phyloP scores from a whole-genome alignment of 2,888 invertebrate genomes.

The Eulithis testata region DNA sequence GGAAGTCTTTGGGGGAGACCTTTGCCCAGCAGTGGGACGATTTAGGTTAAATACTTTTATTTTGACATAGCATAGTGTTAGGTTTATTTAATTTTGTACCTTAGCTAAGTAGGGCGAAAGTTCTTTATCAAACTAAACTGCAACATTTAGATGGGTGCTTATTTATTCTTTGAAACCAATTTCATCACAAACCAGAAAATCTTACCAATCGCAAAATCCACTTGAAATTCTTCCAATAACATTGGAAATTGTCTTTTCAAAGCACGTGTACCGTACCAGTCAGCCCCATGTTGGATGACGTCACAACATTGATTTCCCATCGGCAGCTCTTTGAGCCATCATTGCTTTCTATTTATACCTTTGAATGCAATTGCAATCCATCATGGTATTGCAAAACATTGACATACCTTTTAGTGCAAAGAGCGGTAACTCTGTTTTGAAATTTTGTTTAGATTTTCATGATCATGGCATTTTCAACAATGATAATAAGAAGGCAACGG shows the following conservation, averaged over 20 bases:
- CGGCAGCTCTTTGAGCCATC: constrained; percentile 37
- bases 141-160: no score
- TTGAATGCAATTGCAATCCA: constrained; percentile 23
- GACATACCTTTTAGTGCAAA: constrained; percentile 9
- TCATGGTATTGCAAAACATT: constrained; percentile 9
- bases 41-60: no score
- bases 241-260: constrained; percentile 18
- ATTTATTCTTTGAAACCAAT: not conserved
- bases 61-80: no score
- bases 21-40: no score
- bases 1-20: no score
- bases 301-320: constrained; percentile 48
- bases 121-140: no score
- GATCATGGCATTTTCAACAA: not conserved
- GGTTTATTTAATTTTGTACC: no score
- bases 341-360: constrained; percentile 38
- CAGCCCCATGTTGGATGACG: constrained; percentile 35
- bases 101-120: no score
- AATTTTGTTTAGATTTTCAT: constrained; percentile 1
- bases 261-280: constrained; percentile 26
- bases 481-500: not conserved
- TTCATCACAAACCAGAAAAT: not conserved
- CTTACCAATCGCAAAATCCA: not conserved
- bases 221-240: constrained; percentile 10
- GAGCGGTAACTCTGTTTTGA: not conserved